These are phyloP conservation scores for Mimachlamys varia DNA, from an alignment of 2,888 invertebrate species.

Conservation along the genomic window DNA sequence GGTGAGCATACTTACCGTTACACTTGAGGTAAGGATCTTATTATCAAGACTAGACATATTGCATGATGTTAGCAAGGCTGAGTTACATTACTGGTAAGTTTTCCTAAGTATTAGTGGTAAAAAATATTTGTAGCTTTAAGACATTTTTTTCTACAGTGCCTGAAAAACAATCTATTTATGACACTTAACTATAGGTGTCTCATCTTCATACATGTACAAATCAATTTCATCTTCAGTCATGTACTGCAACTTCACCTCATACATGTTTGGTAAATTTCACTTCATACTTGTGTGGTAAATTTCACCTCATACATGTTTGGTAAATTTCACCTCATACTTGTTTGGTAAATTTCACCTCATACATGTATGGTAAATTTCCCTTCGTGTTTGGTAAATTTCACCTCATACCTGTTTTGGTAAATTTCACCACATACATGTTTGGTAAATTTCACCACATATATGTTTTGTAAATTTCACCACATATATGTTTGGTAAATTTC, in stretches of 20 bases:
- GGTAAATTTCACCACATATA: no score
- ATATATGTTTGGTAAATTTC: background rate
- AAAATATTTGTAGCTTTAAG: background rate
- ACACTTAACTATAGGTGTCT: background rate
- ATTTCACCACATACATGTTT: background rate
- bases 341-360: background rate
- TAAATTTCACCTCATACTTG: background rate
- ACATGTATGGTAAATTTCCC: no score
- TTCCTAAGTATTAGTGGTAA: no score
- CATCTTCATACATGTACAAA: background rate
- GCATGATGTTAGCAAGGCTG: no score
- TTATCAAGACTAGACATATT: no score
- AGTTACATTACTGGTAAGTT: background rate
- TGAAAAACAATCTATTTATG: background rate
- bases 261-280: background rate
- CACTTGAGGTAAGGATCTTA: no score
- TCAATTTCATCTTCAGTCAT: background rate
- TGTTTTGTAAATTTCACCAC: background rate
- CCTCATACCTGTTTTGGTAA: background rate
- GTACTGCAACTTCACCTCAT: background rate
- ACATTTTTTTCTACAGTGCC: conserved; percentile 32
- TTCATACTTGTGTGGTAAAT: no score
- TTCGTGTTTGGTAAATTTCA: no score
- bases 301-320: background rate
- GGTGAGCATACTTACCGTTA: no score